Base-by-base conservation (phyloP, 92 coral and sea anemone species). In the Palythoa grandis region DNA sequence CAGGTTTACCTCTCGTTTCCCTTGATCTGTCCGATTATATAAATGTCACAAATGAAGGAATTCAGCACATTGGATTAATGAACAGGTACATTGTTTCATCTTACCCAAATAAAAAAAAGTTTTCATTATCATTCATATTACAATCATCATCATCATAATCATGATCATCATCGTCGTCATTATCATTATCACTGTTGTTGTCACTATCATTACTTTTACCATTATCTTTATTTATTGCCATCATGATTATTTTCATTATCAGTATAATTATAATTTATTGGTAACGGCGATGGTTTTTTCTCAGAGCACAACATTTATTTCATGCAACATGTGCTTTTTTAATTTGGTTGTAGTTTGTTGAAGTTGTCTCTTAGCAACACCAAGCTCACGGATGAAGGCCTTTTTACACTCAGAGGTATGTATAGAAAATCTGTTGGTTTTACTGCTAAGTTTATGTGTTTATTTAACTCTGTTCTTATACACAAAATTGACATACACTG, bases 1-100 rank as follows among this genome's bases (percentile, higher is more conserved):
- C 75, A 95, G 98, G 90, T 19, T 91, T 96, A 50, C 95, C 98
- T 12, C 82, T 96, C 71, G 84, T 80, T 56, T 72, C 95, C 74
- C 91, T 96, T 67, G 98, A 96, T 86, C 86, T 96, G 76, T 89
- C 98, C 25, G 98, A 96, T 87, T 94, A 96, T 83, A 91, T 94
- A 82, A 93, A 92, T 66, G 83, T 96, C 72, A 91, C 96, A 48
- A 95, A 96, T 76, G 71, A 53, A 23, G 98, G 98, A 10, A 79
- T 94, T 72, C 63, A 61, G 11, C 83, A 74, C 67, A 90, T 96
- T 50, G 92, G 92, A 39, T 56, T 76, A 50, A 91, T 96, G 91
- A 77, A 92, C 43, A 92, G 96, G 98, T 96, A 89, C 70, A 11
- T 4, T 13, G 37, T 7, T 10, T 43, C 2, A 39, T 77, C 19